These are phyloP conservation scores for Arenaria interpres DNA, from an alignment of 2,113 vertebrate genomes.

Conservation along the genomic window DNA sequence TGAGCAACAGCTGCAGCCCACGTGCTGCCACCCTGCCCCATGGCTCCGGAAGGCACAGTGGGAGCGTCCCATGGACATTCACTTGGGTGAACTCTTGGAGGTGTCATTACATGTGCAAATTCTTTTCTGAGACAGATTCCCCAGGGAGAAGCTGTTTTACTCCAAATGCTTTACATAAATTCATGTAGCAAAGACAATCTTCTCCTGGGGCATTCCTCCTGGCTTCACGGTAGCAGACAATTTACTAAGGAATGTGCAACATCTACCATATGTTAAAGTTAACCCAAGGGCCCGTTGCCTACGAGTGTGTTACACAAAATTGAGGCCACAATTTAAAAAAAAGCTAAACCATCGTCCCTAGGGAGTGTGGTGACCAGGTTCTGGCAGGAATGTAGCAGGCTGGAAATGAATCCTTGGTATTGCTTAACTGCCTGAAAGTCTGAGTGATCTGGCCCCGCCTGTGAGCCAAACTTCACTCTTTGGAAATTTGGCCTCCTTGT, in stretches of 20 bases:
- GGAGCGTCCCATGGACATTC: not conserved
- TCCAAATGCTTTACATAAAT: not conserved
- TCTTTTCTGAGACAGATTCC: not conserved
- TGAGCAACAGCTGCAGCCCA: not conserved
- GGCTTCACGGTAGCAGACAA: not conserved
- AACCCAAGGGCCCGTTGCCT: not conserved
- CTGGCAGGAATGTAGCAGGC: not conserved
- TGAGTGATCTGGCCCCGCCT: not conserved
- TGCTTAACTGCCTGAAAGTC: not conserved
- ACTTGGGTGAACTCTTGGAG: not conserved
- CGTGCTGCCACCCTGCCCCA: not conserved
- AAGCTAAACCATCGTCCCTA: not conserved
- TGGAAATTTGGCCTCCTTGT: not conserved
- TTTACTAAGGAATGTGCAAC: not conserved
- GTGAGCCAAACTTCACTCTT: not conserved
- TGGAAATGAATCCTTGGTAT: not conserved
- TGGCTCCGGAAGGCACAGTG: not conserved
- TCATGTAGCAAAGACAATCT: not conserved
- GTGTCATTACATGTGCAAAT: not conserved
- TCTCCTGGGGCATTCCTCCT: not conserved
- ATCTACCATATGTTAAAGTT: not conserved
- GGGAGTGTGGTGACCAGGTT: not conserved
- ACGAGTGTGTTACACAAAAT: not conserved
- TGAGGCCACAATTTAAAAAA: not conserved
- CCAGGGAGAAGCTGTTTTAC: not conserved